Conservation (phyloP, 2,888 invertebrate species). For the Carabus problematicus region DNA sequence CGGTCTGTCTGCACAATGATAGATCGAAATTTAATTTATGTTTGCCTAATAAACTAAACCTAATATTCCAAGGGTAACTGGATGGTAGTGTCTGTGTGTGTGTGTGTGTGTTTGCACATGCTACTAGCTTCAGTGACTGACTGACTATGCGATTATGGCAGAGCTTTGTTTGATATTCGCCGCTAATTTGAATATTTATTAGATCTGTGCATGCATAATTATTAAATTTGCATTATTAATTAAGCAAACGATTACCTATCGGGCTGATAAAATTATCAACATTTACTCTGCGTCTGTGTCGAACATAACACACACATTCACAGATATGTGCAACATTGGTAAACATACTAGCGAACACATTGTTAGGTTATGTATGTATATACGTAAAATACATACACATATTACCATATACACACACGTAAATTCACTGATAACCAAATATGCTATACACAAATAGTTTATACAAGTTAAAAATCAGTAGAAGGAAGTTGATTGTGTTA, state of each 20-base stretch:
- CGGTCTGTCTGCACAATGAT: constrained; percentile 30
- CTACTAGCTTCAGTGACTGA: constrained; percentile 17
- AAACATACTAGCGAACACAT: too few species aligned
- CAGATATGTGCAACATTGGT: too few species aligned
- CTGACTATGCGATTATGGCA: constrained; percentile 13
- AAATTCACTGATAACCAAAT: too few species aligned
- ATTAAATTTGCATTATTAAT: constrained; percentile 43
- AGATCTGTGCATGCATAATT: constrained; percentile 43
- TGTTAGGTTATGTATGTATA: too few species aligned
- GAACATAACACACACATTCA: too few species aligned
- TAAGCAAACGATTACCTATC: constrained; percentile 41
- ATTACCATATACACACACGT: too few species aligned
- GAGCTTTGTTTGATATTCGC: constrained; percentile 39
- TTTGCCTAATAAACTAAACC: constrained; percentile 42
- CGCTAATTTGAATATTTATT: constrained; percentile 43
- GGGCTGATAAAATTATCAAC: constrained; percentile 36
- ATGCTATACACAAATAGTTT: too few species aligned
- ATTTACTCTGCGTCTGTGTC: constrained; percentile 1
- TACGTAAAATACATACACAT: too few species aligned
- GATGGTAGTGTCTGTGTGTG: neutral
- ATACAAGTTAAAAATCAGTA: too few species aligned
- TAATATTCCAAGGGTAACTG: constrained; percentile 22
- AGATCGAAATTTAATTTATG: constrained; percentile 43
- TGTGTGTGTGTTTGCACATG: too few species aligned
- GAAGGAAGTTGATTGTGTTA: too few species aligned